Evolutionary conservation across 2,113 vertebrate species (phyloP), one percentile per base, ranked within the genome.

Genomic region (Carassius auratus): DNA sequence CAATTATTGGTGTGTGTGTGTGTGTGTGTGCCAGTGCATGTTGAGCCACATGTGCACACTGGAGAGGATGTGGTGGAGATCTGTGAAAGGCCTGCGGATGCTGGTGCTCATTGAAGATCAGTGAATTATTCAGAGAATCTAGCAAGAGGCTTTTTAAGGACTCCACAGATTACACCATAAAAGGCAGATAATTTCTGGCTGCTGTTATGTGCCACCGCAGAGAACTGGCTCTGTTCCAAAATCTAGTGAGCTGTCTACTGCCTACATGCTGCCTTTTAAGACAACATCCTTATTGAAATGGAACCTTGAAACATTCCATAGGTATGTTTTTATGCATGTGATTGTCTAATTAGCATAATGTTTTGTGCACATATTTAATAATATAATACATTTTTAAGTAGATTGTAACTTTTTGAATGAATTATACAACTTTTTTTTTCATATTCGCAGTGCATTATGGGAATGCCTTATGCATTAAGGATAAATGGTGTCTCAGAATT

Each of bases 91-190:
- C 48, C 30, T 83, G 48, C 19, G 33, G 30, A 57, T 83, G 81
- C 48, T 83, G 81, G 45, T 83, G 52, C 50, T 23, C 66, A 73
- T 83, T 83, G 68, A 59, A 73, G 23, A 73, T 83, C 66, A 83
- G 81, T 73, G 52, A 73, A 83, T 73, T 55, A 83, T 83, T 82
- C 45, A 69, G 2, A 30, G 38, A 66, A 81, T 66, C 61, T 81
- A 42, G 64, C 30, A 83, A 55, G 81, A 83, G 66, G 50, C 48
- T 26, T 73, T 71, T 73, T 38, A 73, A 38, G 68, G 21, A 17
- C 68, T 52, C 42, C 38, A 83, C 64, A 73, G 66, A 83, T 55
- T 76, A 33, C 52, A 55, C 23, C 38, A 83, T 36, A 59, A 59
- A 71, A 83, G 19, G 30, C 30, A 73, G 55, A 15, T 23, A 12